These are phyloP conservation scores for Microplitis deprimator DNA, from an alignment of 2,888 invertebrate genomes.

Conservation along the genomic window DNA sequence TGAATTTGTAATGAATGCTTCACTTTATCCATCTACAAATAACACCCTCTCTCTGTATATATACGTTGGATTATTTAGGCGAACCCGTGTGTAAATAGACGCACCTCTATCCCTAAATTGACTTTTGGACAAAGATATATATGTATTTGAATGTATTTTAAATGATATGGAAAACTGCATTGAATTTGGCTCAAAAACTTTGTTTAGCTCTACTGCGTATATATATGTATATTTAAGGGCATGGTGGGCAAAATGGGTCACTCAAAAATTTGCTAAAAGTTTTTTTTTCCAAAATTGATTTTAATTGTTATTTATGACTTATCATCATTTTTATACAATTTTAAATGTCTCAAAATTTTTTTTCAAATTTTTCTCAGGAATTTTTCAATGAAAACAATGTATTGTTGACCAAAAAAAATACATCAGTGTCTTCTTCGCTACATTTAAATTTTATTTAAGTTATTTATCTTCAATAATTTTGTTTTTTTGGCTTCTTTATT, in stretches of 20 bases:
- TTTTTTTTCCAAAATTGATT: no score
- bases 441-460: no score
- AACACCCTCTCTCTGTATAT: not conserved
- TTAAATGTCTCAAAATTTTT: no score
- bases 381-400: no score
- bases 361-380: no score
- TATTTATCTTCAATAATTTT: no score
- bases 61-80: not conserved
- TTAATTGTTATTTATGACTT: no score
- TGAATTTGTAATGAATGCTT: not conserved
- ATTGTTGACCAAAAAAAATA: no score
- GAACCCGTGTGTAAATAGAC: not conserved
- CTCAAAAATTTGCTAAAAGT: no score
- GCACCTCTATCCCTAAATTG: not conserved
- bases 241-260: not conserved
- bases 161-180: not conserved
- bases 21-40: not conserved
- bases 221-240: not conserved
- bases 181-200: not conserved
- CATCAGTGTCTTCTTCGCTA: no score
- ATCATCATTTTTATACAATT: no score
- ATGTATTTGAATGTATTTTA: not conserved
- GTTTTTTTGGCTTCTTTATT: no score
- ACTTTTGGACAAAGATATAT: not conserved
- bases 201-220: not conserved